Percentiles rank a stretch among this genome's conserved stretches.
Evolutionary conservation across 2,888 invertebrate genomes (phyloP).

Genomic region (Cancer borealis): DNA sequence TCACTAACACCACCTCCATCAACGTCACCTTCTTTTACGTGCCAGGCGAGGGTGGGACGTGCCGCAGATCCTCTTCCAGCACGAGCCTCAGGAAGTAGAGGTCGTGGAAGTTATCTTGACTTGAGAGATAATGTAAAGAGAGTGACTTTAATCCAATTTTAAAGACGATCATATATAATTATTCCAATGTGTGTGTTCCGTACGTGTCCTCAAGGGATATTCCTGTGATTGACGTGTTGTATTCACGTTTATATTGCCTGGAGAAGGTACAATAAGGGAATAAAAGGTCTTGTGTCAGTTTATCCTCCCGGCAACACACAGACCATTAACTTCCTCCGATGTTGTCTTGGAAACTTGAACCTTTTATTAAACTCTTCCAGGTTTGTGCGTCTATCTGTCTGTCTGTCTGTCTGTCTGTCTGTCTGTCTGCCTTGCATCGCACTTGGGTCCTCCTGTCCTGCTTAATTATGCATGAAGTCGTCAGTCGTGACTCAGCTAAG

Average conservation of each 20-base stretch:
- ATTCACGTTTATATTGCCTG: not conserved
- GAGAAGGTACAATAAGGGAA: not conserved
- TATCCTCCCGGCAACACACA: not conserved
- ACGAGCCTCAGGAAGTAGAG: not conserved
- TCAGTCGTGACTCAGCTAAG: constrained; percentile 25
- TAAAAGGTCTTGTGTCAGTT: not conserved
- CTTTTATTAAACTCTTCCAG: not conserved
- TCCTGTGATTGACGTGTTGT: not conserved
- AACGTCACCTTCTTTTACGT: not conserved
- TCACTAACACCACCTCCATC: constrained; percentile 14
- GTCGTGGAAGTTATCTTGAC: not conserved
- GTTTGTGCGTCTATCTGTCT: not conserved
- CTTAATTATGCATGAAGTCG: constrained; percentile 37
- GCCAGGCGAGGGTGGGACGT: not conserved
- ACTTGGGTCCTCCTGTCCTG: not conserved
- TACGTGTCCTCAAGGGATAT: not conserved
- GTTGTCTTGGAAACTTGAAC: not conserved
- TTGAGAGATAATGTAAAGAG: not conserved
- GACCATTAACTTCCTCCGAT: not conserved
- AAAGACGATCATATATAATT: not conserved
- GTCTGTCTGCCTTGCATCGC: not conserved
- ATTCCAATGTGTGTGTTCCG: not conserved
- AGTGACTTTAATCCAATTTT: not conserved
- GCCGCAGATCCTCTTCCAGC: not conserved
- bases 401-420: not conserved